Evolutionary conservation across 2,113 vertebrate genomes (phyloP), one percentile per base, ranked within the genome.

Genomic region (human): DNA sequence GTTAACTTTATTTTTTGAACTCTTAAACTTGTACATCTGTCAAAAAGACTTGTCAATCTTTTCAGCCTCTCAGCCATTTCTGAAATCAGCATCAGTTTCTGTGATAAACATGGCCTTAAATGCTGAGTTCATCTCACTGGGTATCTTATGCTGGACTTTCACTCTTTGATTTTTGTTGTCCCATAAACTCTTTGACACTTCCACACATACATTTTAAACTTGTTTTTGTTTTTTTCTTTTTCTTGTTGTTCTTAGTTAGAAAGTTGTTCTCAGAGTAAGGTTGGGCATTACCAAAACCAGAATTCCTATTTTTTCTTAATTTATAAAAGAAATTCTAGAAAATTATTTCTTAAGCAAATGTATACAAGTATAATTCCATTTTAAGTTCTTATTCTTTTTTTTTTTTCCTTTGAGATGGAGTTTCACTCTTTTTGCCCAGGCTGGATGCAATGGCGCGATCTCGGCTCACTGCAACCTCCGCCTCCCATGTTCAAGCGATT

Each of bases 31-130:
- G 5, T 68, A 61, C 30, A 64, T 84, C 20, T 83, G 68, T 83
- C 57, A 78, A 38, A 14, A 94, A 92, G 8, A 9, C 50, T 92
- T 89, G 13, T 27, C 61, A 16, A 25, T 81, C 38, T 86, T 86
- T 91, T 80, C 23, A 86, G 73, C 25, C 30, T 75, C 55, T 48
- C 38, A 59, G 38, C 35, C 1, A n/a, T 35, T 73, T 93, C 64
- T 90, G n/a, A 90, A 68, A 59, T 66, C 32, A 80, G 22, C 45
- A 86, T 75, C 27, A 50, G 32, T 93, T 97, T 90, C 38, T 89
- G 0, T 90, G 73, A 48, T 43, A 90, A 66, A 59, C 57, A 73
- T 20, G 5, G 20, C 57, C 86, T 72, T 96, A 93, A 48, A 80
- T 66, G 81, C 20, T 48, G 75, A 72, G 11, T 43, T 90, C 25